Evolutionary conservation across 1,140 invertebrate genomes (phyloP), one percentile per base, ranked within the genome.

Genomic region (Trypoxylus dichotomus): DNA sequence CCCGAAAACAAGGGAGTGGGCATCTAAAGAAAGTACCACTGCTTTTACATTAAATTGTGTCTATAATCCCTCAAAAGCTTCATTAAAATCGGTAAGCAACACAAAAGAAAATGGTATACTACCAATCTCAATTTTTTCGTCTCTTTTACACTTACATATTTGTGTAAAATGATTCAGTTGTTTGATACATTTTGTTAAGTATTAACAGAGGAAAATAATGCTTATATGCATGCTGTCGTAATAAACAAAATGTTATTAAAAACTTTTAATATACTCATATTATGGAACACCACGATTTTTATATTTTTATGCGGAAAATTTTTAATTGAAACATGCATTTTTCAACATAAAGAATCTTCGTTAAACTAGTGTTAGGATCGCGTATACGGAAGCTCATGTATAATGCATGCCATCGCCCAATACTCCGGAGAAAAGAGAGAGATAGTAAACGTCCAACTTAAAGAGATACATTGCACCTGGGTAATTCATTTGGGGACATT

Each of bases 291-390:
- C 2, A 15, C 2, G 47, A 54, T 19, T 54, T 54, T 47, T 54
- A 19, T 54, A 27, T 27, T 68, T 29, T 68, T 68, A 68, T n/a
- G 32, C 21, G 8, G 15, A 71, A 74, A 74, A 74, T 29, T 74
- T 74, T 74, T 74, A 74, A 74, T 74, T 74, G 72, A 74, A 74
- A 41, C 32, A 74, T 74, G 41, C 72, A 74, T 74, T 74, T 74
- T 74, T 74, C 72, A 74, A 74, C 15, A 10, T 15, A 37, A 43
- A 74, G 41, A 74, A 74, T 74, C 72, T 74, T 41, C 10, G 72
- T 43, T 41, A 74, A 68, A 68, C 7, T 68, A 74, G 72, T 74
- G 72, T 74, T 41, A 24, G 15, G n/a, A 27, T 11, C 72, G 37
- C 60, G 60, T 24, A 68, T 15, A 24, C 21, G 60, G 24, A 24